Base-by-base conservation (phyloP, 2,888 invertebrate genomes). In the Miltochrista miniata region DNA sequence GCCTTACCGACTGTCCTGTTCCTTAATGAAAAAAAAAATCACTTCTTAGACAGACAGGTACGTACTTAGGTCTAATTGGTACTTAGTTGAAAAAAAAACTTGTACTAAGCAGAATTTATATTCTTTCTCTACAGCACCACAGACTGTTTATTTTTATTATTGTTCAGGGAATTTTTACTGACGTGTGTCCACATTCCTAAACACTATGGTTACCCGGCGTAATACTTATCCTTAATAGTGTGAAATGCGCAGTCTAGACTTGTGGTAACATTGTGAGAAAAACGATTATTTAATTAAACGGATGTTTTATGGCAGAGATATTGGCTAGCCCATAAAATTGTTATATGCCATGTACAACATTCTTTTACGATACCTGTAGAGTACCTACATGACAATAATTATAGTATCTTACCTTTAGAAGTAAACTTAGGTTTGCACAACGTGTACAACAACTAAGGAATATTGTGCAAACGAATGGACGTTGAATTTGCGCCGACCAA, bases 241-340 rank as follows among this genome's bases (percentile, higher is more conserved):
- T 30, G 10, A 30, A 40, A 30, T 40, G 12, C 29, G 18, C 12
- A 29, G 39, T 13, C 13, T 30, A 40, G 10, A 40, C 40, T 29
- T 29, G 13, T 30, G 30, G 10, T 40, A 40, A 30, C 30, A 31
- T 41, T 31, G 40, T 42, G 42, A 45, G 29, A 45, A 42, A 39
- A 39, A 12, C 40, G 10, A 40, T 30, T 40, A 30, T 40, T 30
- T 30, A 40, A 40, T 12, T 40, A 30, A 41, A 38, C 45, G n/a
- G 37, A 12, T 31, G 36, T 45, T 45, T 45, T 45, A 45, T 45
- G 14, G 18, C 38, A 31, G 13, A 38, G 13, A 38, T 31, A 45
- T 45, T 14, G 30, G 15, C 31, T 10, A 10, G 18, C 24, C 18
- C 45, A 45, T 45, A 45, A 45, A 45, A 45, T 38, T 45, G 38